Conservation (phyloP, 2,888 invertebrate species). For the Trichacis sp. region DNA sequence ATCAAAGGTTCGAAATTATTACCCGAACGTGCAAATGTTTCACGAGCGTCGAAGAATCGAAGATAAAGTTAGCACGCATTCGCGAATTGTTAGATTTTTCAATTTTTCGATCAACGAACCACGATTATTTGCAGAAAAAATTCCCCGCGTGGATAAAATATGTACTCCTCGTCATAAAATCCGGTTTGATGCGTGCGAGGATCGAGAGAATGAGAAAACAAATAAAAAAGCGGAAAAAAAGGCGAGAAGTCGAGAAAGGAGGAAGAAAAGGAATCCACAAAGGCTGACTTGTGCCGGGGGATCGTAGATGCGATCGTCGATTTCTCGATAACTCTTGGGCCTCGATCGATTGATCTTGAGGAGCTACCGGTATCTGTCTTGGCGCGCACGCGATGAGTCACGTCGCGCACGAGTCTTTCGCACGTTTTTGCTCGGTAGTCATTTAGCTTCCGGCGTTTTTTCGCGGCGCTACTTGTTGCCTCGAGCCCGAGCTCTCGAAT, state of each 20-base stretch:
- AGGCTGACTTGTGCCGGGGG: constrained; percentile 10
- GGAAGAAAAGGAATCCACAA: constrained; percentile 1
- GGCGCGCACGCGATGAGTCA: constrained; percentile 43
- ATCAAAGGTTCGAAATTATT: too few species aligned
- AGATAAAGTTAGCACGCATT: background rate
- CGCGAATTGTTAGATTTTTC: background rate
- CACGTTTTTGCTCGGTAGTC: constrained; percentile 54
- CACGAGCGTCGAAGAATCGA: background rate
- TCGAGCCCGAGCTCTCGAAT: constrained; percentile 3
- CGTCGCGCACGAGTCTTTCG: constrained; percentile 51
- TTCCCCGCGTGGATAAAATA: background rate
- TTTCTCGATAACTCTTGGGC: constrained; percentile 10
- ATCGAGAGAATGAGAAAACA: constrained; percentile 7
- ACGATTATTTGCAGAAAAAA: background rate
- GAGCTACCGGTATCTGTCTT: constrained; percentile 26
- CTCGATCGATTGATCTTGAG: constrained; percentile 25
- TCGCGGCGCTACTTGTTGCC: constrained; percentile 19
- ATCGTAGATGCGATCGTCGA: constrained; percentile 26
- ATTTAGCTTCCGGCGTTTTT: constrained; percentile 50
- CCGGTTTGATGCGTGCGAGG: constrained; percentile 32
- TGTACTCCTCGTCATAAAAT: constrained; percentile 1
- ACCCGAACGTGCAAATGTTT: background rate
- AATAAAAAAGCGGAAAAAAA: constrained; percentile 13
- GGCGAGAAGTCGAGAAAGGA: constrained; percentile 1
- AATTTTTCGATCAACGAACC: background rate